phyloP scores from a whole-genome alignment of 2,797 vertebrate genomes.

The Aldrovandia affinis region DNA sequence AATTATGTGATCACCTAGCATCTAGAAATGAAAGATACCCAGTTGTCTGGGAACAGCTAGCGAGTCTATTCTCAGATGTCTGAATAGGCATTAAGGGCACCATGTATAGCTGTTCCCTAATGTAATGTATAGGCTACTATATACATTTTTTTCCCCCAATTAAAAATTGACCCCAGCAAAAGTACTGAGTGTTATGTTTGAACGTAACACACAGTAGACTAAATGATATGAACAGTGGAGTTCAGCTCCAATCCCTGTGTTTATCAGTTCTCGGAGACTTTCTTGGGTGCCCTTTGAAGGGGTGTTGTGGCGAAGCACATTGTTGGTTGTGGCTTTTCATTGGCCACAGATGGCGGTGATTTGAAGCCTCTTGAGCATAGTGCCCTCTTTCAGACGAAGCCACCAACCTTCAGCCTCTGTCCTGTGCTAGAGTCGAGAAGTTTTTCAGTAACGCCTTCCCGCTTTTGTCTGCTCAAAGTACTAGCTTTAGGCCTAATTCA shows the following conservation, averaged over 20 bases:
- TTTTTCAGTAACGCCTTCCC: neutral
- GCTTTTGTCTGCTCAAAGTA: neutral
- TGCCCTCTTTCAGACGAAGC: neutral
- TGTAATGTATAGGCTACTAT: no score
- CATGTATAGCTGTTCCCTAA: neutral
- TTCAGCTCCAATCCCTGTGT: neutral
- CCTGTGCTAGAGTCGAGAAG: neutral
- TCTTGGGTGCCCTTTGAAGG: neutral
- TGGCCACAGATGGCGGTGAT: neutral
- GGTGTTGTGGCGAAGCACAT: neutral
- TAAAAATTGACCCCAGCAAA: neutral
- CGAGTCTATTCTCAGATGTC: neutral
- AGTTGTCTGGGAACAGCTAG: neutral
- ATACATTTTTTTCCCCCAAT: no score
- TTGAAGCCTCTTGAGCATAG: neutral
- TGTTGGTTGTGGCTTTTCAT: neutral
- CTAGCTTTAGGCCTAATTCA: neutral
- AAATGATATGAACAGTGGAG: no score
- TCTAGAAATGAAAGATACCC: no score
- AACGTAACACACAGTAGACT: neutral
- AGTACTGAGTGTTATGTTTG: neutral
- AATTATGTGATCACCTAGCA: neutral
- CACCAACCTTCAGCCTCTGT: neutral
- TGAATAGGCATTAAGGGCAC: neutral
- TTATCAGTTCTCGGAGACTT: neutral